A percentile compares a stretch with the other conserved stretches of the same genome.
phyloP scores from a whole-genome alignment of 2,113 vertebrate species.

The Entosphenus tridentatus region DNA sequence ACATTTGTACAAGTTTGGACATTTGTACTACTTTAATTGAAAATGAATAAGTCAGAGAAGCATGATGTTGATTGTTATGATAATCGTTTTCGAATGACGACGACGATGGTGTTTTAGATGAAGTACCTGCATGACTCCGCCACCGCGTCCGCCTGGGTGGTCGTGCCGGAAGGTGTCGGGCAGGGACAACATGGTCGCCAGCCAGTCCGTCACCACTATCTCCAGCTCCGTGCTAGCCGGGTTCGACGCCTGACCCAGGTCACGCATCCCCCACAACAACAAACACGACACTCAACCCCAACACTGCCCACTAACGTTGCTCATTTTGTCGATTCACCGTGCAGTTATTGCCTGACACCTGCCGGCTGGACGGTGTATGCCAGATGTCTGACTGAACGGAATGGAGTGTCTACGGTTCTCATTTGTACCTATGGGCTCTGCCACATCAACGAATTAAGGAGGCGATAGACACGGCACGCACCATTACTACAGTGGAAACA shows the following conservation, averaged over 20 bases:
- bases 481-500: too few relatives aligned
- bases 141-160: slow-evolving; percentile 46
- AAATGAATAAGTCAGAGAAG: neutral
- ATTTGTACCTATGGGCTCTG: too few relatives aligned
- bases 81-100: neutral
- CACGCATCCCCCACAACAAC: neutral
- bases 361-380: too few relatives aligned
- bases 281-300: neutral
- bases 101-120: neutral
- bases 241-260: slow-evolving; percentile 46
- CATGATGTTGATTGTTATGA: neutral
- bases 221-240: slow-evolving; percentile 87
- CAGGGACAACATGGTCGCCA: slow-evolving; percentile 74
- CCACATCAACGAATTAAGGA: too few relatives aligned
- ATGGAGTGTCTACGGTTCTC: too few relatives aligned
- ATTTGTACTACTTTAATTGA: neutral
- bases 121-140: slow-evolving; percentile 64
- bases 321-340: too few relatives aligned
- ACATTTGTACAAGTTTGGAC: too few relatives aligned
- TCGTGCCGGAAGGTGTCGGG: slow-evolving; percentile 60
- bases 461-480: too few relatives aligned
- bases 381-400: too few relatives aligned
- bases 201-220: slow-evolving; percentile 85
- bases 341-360: too few relatives aligned
- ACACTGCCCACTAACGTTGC: too few relatives aligned